A percentile compares a stretch with the other conserved stretches of the same genome.
Evolutionary conservation across 2,888 invertebrate genomes (phyloP).

Genomic region (Cloeon dipterum): DNA sequence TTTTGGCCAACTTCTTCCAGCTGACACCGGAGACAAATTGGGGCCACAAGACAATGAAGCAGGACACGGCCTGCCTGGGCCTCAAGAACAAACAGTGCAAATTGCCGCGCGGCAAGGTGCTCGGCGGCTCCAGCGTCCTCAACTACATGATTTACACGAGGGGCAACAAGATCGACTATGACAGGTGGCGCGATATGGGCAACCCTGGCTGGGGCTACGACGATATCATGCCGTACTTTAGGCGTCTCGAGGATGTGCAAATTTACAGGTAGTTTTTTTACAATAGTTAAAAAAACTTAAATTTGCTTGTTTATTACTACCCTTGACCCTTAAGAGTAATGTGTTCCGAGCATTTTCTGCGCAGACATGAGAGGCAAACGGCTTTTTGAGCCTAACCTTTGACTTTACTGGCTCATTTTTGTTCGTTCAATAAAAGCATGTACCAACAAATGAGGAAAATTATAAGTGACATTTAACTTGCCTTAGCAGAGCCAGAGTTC

Average conservation of each 20-base stretch:
- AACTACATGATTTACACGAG: slow-evolving; percentile 21
- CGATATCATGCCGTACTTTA: slow-evolving; percentile 53
- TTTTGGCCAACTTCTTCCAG: slow-evolving; percentile 46
- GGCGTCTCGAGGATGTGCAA: slow-evolving; percentile 49
- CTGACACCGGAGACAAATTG: slow-evolving; percentile 42
- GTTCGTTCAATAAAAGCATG: no score
- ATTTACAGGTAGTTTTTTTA: no score
- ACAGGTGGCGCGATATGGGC: slow-evolving; percentile 7
- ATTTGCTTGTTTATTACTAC: no score
- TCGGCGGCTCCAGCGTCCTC: slow-evolving; percentile 22
- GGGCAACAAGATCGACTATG: slow-evolving; percentile 8
- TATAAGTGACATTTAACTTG: no score
- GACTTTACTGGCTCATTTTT: no score
- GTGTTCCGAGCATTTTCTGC: no score
- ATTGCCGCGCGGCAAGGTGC: slow-evolving; percentile 32
- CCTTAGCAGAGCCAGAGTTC: no score
- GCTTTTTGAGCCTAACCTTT: no score
- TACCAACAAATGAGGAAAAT: no score
- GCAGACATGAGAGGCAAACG: no score
- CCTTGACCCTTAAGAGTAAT: no score
- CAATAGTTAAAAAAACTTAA: slow-evolving; percentile 55
- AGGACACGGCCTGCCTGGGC: slow-evolving; percentile 19
- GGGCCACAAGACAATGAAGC: slow-evolving; percentile 23
- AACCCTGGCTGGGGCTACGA: slow-evolving; percentile 18
- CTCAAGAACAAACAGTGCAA: slow-evolving; percentile 32